Evolutionary conservation across 1,140 invertebrate genomes (phyloP), one percentile per base, ranked within the genome.

Genomic region (Drosophila neocordata): DNA sequence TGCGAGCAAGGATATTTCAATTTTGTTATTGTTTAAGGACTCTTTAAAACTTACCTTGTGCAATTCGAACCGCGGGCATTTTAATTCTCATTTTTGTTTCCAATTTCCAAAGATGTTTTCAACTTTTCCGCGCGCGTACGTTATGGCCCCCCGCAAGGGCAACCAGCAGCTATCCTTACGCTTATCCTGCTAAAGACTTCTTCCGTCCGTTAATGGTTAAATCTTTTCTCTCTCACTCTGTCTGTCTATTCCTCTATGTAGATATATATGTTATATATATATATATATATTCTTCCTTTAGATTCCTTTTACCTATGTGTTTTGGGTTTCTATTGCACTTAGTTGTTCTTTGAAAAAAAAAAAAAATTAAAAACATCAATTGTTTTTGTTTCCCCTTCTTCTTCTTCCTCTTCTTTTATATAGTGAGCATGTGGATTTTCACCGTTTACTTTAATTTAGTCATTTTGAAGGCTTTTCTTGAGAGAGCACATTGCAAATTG

Each of bases 1-100:
- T n/a, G 18, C 51, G 22, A 27, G 27, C 51, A 53, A 53, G 13
- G 18, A 53, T 18, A 11, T 31, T 31, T 31, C 20, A 0, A 27
- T 35, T 35, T 35, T 12, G 9, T 48, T 8, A 8, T 48, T 18
- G 1, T 18, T 15, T 18, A 18, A 35, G 34, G 7, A 12, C 9
- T 11, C 7, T 58, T 37, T 8, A n/a, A 12, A 27, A 87, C 90
- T 95, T 93, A 97, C 96, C 96, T 97, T 97, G 96, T 92, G 96
- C 96, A 94, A 97, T 97, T 93, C 96, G 95, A 93, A 97, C 96
- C 92, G 96, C 96, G 92, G 96, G 96, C 96, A 97, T 97, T 95
- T 97, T 97, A 94, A 97, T 97, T 96, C 96, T 96, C 96, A 97
- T 97, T 94, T 95, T 97, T 96, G 84, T 87, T 88, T 79, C 73